Evolutionary conservation across 2,113 vertebrate species (phyloP), one percentile per base, ranked within the genome.

Genomic region (Tupaia chinensis): DNA sequence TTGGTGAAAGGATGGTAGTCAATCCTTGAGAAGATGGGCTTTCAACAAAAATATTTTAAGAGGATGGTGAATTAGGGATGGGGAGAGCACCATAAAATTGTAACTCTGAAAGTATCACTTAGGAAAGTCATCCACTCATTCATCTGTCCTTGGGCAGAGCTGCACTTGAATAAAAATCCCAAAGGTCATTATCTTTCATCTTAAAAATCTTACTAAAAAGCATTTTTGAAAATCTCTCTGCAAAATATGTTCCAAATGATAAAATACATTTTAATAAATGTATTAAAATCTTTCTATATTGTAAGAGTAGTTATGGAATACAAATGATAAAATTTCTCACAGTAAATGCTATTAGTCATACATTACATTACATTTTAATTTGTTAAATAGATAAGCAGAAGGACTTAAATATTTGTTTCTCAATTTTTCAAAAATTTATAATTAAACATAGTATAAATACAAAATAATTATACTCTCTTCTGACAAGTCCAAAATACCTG

Each of bases 171-270:
- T 76, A 86, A 89, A 95, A 94, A 86, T 7, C 25, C 68, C 25
- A 96, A 86, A 82, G 58, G 60, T 79, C 56, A 89, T 92, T 77
- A 96, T 74, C 87, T 70, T 95, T 87, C 66, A 84, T 81, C 22
- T 78, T 89, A 92, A 93, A 97, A 92, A 79, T 83, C 56, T 91
- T 34, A 92, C 63, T 84, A 70, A 96, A 88, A 95, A 3, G n/a
- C 22, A 76, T 77, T 74, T 78, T 90, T 92, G 32, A 96, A 95
- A 94, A 85, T 78, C 9, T 60, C 69, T 60, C 54, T 82, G 29
- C 0, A 92, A 96, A 95, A 72, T 72, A 87, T 60, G 60, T 87
- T 60, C 53, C 88, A 87, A 90, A 80, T 34, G 19, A 20, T 94
- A 92, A 93, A 94, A 20, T 44, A 44, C 44, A 44, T 44, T 44